Conservation (phyloP, 2,888 invertebrate species). For the Athetis lepigone region DNA sequence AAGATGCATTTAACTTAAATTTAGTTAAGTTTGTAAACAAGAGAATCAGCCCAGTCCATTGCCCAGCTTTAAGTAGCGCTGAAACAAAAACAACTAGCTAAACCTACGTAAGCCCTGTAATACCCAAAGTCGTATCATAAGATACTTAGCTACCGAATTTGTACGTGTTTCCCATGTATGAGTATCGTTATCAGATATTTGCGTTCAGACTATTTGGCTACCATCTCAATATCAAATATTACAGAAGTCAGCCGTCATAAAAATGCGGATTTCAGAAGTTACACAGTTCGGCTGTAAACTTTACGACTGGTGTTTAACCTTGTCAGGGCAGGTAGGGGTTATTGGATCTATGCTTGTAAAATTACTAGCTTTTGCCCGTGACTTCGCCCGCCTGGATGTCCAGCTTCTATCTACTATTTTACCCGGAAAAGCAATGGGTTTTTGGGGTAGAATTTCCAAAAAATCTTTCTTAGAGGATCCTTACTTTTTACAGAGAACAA, state of each 20-base stretch:
- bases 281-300: slow-evolving; percentile 20
- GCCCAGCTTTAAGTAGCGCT: neutral
- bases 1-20: too few species aligned
- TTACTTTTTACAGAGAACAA: too few species aligned
- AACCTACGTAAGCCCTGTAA: slow-evolving; percentile 24
- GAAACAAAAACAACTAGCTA: slow-evolving; percentile 6
- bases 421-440: too few species aligned
- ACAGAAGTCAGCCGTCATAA: slow-evolving; percentile 44
- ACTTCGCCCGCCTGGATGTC: too few species aligned
- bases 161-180: slow-evolving; percentile 7
- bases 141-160: slow-evolving; percentile 36
- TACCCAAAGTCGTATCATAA: slow-evolving; percentile 28
- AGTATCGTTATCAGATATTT: slow-evolving; percentile 32
- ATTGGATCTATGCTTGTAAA: neutral
- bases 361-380: too few species aligned
- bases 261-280: slow-evolving; percentile 34
- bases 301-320: slow-evolving; percentile 22
- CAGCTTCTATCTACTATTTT: too few species aligned
- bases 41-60: too few species aligned
- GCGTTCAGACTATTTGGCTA: slow-evolving; percentile 37
- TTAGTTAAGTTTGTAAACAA: too few species aligned
- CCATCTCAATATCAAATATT: slow-evolving; percentile 51
- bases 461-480: too few species aligned
- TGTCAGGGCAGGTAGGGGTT: slow-evolving; percentile 2
- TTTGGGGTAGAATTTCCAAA: too few species aligned